Conservation (phyloP, 2,888 invertebrate species). For the Lumbricus terrestris region DNA sequence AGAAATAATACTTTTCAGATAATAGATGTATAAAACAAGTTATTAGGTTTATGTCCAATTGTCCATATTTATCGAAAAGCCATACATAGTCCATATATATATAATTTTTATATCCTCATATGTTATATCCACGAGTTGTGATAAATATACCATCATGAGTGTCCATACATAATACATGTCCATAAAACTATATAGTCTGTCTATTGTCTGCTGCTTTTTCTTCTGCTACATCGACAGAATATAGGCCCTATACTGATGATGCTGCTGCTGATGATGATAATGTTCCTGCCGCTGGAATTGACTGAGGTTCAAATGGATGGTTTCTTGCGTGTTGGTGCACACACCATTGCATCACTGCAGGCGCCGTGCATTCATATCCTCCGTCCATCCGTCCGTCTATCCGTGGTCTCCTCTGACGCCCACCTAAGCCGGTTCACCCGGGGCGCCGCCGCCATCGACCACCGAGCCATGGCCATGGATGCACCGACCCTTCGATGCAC, state of each 20-base stretch:
- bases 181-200: neutral
- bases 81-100: too few species aligned
- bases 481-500: neutral
- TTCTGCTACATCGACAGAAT: too few species aligned
- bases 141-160: slow-evolving; percentile 5
- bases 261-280: neutral
- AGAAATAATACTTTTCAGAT: too few species aligned
- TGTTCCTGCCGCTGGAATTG: neutral
- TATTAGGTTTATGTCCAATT: too few species aligned
- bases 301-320: neutral
- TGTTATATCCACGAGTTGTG: neutral
- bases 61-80: too few species aligned
- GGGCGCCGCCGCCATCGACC: neutral
- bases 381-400: too few species aligned
- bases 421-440: neutral
- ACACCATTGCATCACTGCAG: neutral
- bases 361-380: too few species aligned
- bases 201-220: too few species aligned
- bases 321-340: neutral
- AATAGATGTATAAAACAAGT: neutral
- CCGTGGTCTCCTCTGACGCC: neutral
- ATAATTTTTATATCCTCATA: too few species aligned
- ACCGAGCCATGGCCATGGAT: neutral
- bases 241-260: neutral
- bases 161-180: slow-evolving; percentile 10